Evolutionary conservation across 2,797 vertebrate genomes (phyloP).

Genomic region (Ctenopoma multispine): DNA sequence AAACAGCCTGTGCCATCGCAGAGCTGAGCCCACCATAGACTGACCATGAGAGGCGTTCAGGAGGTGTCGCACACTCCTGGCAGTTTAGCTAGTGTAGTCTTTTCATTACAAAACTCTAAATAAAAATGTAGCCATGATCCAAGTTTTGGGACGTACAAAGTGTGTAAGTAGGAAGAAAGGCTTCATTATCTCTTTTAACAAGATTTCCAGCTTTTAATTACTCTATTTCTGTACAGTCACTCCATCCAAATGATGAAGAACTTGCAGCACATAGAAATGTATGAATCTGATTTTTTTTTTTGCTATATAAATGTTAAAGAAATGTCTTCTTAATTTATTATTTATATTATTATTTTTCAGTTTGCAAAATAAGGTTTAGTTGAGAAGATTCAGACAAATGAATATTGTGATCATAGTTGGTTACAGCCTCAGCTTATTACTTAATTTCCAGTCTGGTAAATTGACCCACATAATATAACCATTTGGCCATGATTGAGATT

Average conservation of each 20-base stretch:
- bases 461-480: conserved; percentile 11
- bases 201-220: conserved; percentile 11
- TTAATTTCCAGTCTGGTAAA: conserved; percentile 38
- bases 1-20: conserved; percentile 59
- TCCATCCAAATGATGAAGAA: conserved; percentile 5
- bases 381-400: too few relatives aligned
- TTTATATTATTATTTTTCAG: background rate
- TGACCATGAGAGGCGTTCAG: conserved; percentile 47
- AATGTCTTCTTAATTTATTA: background rate
- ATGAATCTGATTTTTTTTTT: background rate
- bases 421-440: background rate
- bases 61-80: conserved; percentile 42
- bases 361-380: too few relatives aligned
- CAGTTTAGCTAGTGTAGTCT: conserved; percentile 8
- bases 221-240: conserved; percentile 29
- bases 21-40: conserved; percentile 47
- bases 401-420: background rate
- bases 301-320: background rate
- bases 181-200: conserved; percentile 24
- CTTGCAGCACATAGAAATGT: background rate
- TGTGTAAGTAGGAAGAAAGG: conserved; percentile 28
- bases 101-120: conserved; percentile 22
- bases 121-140: conserved; percentile 20
- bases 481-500: conserved; percentile 25
- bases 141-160: conserved; percentile 27